phyloP scores from a whole-genome alignment of 2,113 vertebrate genomes.

The Ranitomeya variabilis region DNA sequence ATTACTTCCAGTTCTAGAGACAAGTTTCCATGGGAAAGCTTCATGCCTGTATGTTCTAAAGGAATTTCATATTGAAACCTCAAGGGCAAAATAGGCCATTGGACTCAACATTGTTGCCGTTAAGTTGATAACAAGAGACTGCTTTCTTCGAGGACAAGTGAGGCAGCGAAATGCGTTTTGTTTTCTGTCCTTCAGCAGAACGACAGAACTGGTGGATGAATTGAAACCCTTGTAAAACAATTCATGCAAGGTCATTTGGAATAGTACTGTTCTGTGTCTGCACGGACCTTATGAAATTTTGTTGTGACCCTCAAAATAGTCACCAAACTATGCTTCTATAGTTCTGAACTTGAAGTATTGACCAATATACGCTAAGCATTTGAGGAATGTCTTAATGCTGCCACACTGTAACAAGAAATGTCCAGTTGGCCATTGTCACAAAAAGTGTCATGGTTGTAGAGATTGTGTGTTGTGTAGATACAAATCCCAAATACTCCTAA shows the following conservation, averaged over 20 bases:
- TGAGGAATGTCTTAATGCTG: constrained; percentile 20
- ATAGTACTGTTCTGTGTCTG: constrained; percentile 37
- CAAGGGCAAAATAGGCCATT: constrained; percentile 15
- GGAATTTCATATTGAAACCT: constrained; percentile 5
- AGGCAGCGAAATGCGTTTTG: constrained; percentile 1
- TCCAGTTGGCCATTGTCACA: background rate
- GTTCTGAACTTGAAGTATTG: background rate
- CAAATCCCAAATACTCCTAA: background rate
- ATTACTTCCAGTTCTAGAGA: background rate
- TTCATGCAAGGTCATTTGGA: constrained; percentile 27
- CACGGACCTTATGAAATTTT: constrained; percentile 24
- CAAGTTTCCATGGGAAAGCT: background rate
- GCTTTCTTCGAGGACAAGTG: constrained; percentile 15
- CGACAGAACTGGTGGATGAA: constrained; percentile 15
- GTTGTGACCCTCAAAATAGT: constrained; percentile 27
- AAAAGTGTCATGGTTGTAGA: background rate
- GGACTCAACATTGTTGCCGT: constrained; percentile 2
- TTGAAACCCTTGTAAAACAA: constrained; percentile 7
- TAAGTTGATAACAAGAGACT: constrained; percentile 32
- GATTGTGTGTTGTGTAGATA: background rate
- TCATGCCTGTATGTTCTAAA: background rate
- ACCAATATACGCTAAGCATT: background rate
- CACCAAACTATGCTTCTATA: background rate
- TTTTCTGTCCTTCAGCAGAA: constrained; percentile 15
- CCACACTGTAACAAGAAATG: background rate